Evolutionary conservation across 2,797 vertebrate genomes (phyloP).

Genomic region (Molossus molossus): DNA sequence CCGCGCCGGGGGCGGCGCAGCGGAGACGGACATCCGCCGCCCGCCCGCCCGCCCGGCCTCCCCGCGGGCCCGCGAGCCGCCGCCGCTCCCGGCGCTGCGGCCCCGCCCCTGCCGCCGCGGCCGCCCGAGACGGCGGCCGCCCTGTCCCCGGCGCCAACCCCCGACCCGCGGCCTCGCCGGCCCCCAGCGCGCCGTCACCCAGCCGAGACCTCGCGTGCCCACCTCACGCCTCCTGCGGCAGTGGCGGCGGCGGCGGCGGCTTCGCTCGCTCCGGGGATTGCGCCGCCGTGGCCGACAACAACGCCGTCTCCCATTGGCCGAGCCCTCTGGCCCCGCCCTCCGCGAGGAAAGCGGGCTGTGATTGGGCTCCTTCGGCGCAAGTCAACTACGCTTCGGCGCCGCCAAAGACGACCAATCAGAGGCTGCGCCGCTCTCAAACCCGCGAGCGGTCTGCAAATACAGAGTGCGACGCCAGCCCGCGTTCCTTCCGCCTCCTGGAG

Average conservation of each 20-base stretch:
- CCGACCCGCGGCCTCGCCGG: no score
- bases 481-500: rapidly evolving
- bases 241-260: conserved; percentile 77
- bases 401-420: conserved; percentile 81
- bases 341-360: conserved; percentile 9
- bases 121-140: background rate
- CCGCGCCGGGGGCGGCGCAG: background rate
- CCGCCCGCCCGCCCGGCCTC: background rate
- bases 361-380: conserved; percentile 69
- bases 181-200: background rate
- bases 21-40: background rate
- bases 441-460: background rate
- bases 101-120: background rate
- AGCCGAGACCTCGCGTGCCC: background rate
- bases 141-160: rapidly evolving
- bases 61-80: background rate
- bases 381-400: background rate
- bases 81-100: background rate
- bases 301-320: conserved; percentile 82
- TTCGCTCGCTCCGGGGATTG: conserved; percentile 83
- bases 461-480: rapidly evolving
- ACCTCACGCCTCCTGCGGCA: conserved; percentile 80
- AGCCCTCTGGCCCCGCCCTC: background rate
- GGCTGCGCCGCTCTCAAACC: background rate
- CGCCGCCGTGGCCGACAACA: conserved; percentile 87